phyloP scores from a whole-genome alignment of 2,113 vertebrate species.

The Hippocampus barbouri region DNA sequence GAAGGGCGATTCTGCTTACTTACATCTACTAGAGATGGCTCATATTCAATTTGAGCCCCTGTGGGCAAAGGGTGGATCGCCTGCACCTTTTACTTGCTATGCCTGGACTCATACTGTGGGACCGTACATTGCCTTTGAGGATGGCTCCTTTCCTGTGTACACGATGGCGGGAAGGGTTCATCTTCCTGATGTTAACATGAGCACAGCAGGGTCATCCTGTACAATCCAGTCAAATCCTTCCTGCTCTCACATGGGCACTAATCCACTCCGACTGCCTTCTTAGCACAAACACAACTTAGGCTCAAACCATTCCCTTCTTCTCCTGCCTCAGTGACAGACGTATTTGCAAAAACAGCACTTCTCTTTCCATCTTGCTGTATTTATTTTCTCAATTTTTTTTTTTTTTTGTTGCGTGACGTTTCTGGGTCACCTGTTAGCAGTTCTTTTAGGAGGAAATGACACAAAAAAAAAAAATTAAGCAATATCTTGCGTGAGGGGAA shows the following conservation, averaged over 20 bases:
- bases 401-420: neutral
- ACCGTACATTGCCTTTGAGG: neutral
- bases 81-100: neutral
- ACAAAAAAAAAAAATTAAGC: neutral
- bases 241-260: constrained; percentile 58
- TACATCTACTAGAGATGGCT: too few species aligned
- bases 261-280: constrained; percentile 64
- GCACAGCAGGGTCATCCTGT: constrained; percentile 51
- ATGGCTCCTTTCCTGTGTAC: constrained; percentile 2
- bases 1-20: too few species aligned
- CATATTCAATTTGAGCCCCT: neutral
- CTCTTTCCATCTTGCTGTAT: neutral
- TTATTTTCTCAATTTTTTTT: constrained; percentile 3
- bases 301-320: constrained; percentile 17
- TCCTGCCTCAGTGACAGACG: constrained; percentile 6
- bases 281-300: constrained; percentile 30
- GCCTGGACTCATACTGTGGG: neutral
- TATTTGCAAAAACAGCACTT: constrained; percentile 6
- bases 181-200: constrained; percentile 59
- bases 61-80: constrained; percentile 6
- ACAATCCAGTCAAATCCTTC: constrained; percentile 63
- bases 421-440: neutral
- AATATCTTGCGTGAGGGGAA: neutral
- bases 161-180: constrained; percentile 19
- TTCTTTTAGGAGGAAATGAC: neutral